phyloP scores from a whole-genome alignment of 2,113 vertebrate species.

The Ciconia boyciana region DNA sequence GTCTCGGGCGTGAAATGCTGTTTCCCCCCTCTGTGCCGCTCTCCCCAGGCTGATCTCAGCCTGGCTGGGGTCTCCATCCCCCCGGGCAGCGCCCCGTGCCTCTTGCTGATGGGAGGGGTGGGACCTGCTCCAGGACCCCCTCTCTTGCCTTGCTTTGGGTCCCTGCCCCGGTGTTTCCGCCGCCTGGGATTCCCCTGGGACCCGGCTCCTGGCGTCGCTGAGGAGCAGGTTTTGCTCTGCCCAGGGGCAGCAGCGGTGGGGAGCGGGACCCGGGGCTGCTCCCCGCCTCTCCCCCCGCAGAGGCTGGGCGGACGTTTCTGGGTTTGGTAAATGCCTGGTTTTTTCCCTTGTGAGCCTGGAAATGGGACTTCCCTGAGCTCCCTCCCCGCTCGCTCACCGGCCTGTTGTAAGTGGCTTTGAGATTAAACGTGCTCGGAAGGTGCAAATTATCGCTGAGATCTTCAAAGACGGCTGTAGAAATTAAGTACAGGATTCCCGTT shows the following conservation, averaged over 20 bases:
- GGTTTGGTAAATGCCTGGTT: neutral
- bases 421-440: neutral
- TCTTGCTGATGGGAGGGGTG: neutral
- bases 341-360: neutral
- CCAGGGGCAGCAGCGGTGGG: neutral
- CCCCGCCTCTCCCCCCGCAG: neutral
- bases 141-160: neutral
- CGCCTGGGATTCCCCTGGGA: neutral
- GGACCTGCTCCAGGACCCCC: neutral
- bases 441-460: neutral
- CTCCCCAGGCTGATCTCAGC: neutral
- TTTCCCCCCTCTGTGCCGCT: rapidly evolving
- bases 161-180: neutral
- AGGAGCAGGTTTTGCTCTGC: neutral
- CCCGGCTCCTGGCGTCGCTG: rapidly evolving
- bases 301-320: neutral
- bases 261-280: neutral
- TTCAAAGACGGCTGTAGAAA: neutral
- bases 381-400: rapidly evolving
- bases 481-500: neutral
- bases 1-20: rapidly evolving
- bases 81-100: neutral
- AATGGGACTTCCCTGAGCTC: neutral
- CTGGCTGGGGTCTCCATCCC: rapidly evolving
- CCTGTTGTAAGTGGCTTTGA: neutral